Evolutionary conservation across 2,888 invertebrate species (phyloP).

Genomic region (Notocelia uddmanniana): DNA sequence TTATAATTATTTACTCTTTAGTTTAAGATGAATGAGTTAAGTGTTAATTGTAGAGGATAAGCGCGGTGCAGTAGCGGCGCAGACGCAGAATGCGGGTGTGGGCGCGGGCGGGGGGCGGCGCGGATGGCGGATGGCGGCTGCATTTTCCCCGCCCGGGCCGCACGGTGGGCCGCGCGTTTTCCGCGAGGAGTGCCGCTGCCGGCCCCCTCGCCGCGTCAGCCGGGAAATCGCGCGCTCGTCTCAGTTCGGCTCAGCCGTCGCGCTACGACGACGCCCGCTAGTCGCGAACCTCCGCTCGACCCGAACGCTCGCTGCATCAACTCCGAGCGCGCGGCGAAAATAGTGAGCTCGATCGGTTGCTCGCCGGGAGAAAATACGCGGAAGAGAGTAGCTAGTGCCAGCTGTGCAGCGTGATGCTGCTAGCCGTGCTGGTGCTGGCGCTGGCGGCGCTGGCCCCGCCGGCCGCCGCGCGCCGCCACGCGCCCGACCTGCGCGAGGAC

Average conservation of each 20-base stretch:
- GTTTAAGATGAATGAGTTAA: slow-evolving; percentile 18
- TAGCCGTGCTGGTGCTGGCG: slow-evolving; percentile 69
- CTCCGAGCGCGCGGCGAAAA: slow-evolving; percentile 73
- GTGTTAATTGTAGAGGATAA: slow-evolving; percentile 34
- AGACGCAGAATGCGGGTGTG: slow-evolving; percentile 43
- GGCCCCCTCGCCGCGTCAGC: slow-evolving; percentile 76
- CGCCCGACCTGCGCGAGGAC: slow-evolving; percentile 88
- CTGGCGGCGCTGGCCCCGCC: slow-evolving; percentile 72
- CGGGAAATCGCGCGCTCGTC: slow-evolving; percentile 81
- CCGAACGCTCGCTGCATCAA: slow-evolving; percentile 63
- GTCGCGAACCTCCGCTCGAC: slow-evolving; percentile 65
- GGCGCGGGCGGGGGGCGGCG: slow-evolving; percentile 52
- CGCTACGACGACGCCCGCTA: slow-evolving; percentile 76
- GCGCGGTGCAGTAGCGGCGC: slow-evolving; percentile 47
- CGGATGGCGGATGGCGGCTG: slow-evolving; percentile 62
- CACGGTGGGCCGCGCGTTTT: slow-evolving; percentile 72
- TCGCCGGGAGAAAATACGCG: slow-evolving; percentile 71
- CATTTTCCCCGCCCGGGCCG: slow-evolving; percentile 80
- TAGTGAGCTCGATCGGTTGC: slow-evolving; percentile 70
- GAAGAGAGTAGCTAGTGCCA: slow-evolving; percentile 62
- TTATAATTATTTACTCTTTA: slow-evolving; percentile 3
- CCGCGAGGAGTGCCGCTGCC: slow-evolving; percentile 76
- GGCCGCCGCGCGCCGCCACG: slow-evolving; percentile 83
- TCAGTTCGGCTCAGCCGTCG: slow-evolving; percentile 83
- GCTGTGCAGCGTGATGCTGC: slow-evolving; percentile 73